Evolutionary conservation across 2,888 invertebrate species (phyloP).

Genomic region (Apotomis turbidana): DNA sequence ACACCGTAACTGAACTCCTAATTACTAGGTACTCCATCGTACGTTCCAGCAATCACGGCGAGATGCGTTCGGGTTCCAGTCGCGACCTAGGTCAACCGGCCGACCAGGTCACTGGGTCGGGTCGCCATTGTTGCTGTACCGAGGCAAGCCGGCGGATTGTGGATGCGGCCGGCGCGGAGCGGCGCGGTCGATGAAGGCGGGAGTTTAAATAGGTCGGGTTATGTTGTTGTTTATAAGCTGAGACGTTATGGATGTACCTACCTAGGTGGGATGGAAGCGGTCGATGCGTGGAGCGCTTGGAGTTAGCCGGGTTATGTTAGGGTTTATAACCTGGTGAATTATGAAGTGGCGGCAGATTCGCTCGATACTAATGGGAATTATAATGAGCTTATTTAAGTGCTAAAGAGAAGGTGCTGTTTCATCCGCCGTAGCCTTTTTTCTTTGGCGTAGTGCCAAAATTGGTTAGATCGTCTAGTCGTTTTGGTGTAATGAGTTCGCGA

Average conservation of each 20-base stretch:
- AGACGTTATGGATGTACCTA: slow-evolving; percentile 2
- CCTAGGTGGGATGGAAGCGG: too few species aligned
- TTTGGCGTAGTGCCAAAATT: too few species aligned
- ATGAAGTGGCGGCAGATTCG: too few species aligned
- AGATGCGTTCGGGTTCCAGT: slow-evolving; percentile 49
- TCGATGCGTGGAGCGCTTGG: neutral
- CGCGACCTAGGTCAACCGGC: slow-evolving; percentile 76
- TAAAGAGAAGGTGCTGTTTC: too few species aligned
- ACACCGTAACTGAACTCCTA: slow-evolving; percentile 1
- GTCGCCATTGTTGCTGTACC: slow-evolving; percentile 68
- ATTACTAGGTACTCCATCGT: slow-evolving; percentile 13
- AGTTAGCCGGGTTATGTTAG: neutral
- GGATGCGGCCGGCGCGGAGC: slow-evolving; percentile 12
- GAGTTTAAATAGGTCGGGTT: slow-evolving; percentile 21
- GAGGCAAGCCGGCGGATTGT: slow-evolving; percentile 63
- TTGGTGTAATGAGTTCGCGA: too few species aligned
- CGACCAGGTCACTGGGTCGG: slow-evolving; percentile 71
- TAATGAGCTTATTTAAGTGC: too few species aligned
- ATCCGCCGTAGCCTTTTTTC: too few species aligned
- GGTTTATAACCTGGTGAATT: neutral
- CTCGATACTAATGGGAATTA: too few species aligned
- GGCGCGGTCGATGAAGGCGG: slow-evolving; percentile 8
- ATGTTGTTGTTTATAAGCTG: slow-evolving; percentile 16
- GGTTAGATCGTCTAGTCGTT: too few species aligned
- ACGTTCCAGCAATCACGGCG: neutral